Base-by-base conservation (phyloP, 2,797 vertebrate species). In the Falco rusticolus region DNA sequence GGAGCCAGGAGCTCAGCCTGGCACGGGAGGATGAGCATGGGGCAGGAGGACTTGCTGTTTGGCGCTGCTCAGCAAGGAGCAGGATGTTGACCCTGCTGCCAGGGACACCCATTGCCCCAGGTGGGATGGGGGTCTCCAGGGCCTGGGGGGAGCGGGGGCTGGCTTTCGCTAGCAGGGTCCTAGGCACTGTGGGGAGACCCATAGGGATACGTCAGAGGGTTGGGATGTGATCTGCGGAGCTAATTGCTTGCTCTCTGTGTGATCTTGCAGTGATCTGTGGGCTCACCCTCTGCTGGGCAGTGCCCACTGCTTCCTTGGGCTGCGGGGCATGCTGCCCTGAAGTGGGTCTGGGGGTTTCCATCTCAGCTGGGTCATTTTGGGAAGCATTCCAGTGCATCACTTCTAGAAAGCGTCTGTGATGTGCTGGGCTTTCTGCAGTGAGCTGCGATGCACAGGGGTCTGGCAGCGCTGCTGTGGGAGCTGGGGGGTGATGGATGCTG, bases 91-190 rank as follows among this genome's bases (percentile, higher is more conserved):
- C 16, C 34, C 48, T 0, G 5, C 54, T 34, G 28, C 33, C 2
- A 5, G 53, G 71, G 26, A 18, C 41, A 33, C 43, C 59, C 28
- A 2, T 66, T 6, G 2, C 13, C 41, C 33, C 25, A 4, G 15
- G 11, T 60, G 33, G 39, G 54, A 41, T 0, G 0, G 22, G 15
- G n/a, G 34, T 34, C 34, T 28, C 22, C 0, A 8, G 48, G 11
- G 5, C 0, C 1, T 0, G 13, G 21, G 8, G 20, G 33, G 12
- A 28, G 33, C 48, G 16, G 56, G 48, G 33, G 11, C 20, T 45
- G 50, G 43, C 6, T 47, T 47, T 64, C 7, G 0, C 53, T 47
- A 21, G 39, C 16, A 1, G 8, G 9, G 17, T 28, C 29, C 11
- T 26, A 22, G 37, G 43, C 15, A 10, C 11, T 4, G 15, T 41